Percentiles rank a stretch among this genome's conserved stretches.
Conservation (phyloP, 1,140 invertebrate genomes). For the Eciton burchellii region DNA sequence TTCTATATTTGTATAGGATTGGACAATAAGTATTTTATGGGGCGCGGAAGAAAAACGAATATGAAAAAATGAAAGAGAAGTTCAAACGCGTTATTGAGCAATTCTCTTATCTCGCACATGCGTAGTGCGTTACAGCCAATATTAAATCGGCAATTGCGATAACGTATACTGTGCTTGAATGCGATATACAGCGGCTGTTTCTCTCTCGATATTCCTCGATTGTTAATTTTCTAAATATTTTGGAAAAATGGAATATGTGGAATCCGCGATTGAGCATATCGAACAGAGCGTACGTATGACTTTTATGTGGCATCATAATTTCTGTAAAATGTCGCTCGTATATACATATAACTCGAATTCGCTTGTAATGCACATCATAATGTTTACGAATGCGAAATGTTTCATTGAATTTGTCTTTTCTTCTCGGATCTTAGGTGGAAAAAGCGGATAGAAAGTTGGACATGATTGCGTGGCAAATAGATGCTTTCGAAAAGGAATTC, state of each 20-base stretch:
- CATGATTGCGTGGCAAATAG: conserved; percentile 84
- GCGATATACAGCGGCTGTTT: conserved; percentile 27
- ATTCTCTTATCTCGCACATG: too few species aligned
- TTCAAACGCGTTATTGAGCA: too few species aligned
- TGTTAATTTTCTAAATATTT: conserved; percentile 20
- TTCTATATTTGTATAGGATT: too few species aligned
- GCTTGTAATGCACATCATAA: conserved; percentile 19
- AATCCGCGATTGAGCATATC: conserved; percentile 78
- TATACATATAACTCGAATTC: too few species aligned
- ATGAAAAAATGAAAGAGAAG: too few species aligned
- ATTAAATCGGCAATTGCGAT: too few species aligned
- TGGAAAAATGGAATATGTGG: conserved; percentile 68
- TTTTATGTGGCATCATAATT: conserved; percentile 1
- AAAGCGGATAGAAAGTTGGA: conserved; percentile 83
- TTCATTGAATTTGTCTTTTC: conserved; percentile 44
- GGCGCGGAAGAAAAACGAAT: too few species aligned
- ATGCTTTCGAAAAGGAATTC: conserved; percentile 84
- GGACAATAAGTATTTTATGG: too few species aligned
- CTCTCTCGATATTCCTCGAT: not conserved
- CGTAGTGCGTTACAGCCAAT: too few species aligned
- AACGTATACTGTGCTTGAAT: not conserved
- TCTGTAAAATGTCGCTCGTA: conserved; percentile 8
- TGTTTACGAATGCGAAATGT: conserved; percentile 23
- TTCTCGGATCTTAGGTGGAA: conserved; percentile 74
- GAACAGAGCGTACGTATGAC: conserved; percentile 78